Conservation (phyloP, 1,140 invertebrate species). For the Drosophila athabasca region DNA sequence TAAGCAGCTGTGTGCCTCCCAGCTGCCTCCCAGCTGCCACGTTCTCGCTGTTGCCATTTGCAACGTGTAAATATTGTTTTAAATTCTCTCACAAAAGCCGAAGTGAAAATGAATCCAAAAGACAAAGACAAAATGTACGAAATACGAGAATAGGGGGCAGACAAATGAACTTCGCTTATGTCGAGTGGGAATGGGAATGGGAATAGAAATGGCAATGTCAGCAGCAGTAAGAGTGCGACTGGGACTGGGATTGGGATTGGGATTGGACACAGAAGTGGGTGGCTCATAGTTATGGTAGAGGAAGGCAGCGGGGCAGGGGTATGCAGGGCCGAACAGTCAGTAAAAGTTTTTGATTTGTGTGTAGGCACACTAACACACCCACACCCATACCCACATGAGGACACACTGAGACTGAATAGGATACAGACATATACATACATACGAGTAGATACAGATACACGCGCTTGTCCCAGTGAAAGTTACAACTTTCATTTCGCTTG, state of each 20-base stretch:
- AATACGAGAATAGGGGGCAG: conserved; percentile 39
- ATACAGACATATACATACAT: conserved; percentile 10
- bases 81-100: conserved; percentile 56
- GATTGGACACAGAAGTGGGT: conserved; percentile 1
- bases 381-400: conserved; percentile 14
- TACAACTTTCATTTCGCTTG: conserved; percentile 62
- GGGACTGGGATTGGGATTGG: conserved; percentile 1
- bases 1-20: conserved; percentile 4
- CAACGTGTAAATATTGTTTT: conserved; percentile 73
- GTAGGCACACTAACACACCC: conserved; percentile 27
- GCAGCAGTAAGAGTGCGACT: conserved; percentile 1
- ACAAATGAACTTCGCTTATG: conserved; percentile 67
- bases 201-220: conserved; percentile 20
- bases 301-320: neutral
- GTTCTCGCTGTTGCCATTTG: conserved; percentile 33
- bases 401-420: neutral
- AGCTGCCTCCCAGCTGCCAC: conserved; percentile 4
- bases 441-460: conserved; percentile 16
- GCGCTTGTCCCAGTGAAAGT: conserved; percentile 58
- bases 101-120: conserved; percentile 47
- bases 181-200: conserved; percentile 31
- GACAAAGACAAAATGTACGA: conserved; percentile 37
- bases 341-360: conserved; percentile 81
- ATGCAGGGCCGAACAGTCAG: conserved; percentile 22
- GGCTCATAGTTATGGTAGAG: conserved; percentile 28